Conservation (phyloP, 2,888 invertebrate species). For the Unio pictorum region DNA sequence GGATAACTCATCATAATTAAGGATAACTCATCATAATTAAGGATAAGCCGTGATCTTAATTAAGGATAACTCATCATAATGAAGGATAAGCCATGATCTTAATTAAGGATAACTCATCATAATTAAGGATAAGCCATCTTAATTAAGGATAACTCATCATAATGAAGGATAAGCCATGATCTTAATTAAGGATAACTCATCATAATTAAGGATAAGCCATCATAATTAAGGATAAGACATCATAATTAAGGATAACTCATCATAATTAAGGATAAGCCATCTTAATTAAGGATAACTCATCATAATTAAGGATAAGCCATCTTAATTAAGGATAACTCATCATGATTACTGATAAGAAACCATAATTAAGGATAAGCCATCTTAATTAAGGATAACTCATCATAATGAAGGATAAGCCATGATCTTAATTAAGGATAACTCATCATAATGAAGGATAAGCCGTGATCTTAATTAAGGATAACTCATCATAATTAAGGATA, state of each 20-base stretch:
- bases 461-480: neutral
- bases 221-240: slow-evolving; percentile 1
- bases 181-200: slow-evolving; percentile 14
- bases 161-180: neutral
- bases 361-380: no score
- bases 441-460: no score
- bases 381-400: no score
- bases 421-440: no score
- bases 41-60: neutral
- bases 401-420: no score
- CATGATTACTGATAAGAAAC: no score
- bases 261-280: neutral
- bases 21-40: no score
- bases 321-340: slow-evolving; percentile 12
- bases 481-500: no score
- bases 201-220: neutral
- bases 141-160: slow-evolving; percentile 10
- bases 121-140: neutral
- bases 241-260: neutral
- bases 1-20: slow-evolving; percentile 6
- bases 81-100: neutral
- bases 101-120: no score
- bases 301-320: neutral
- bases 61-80: neutral
- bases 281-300: slow-evolving; percentile 12